Percentiles rank a stretch among this genome's conserved stretches.
Conservation (phyloP, 2,888 invertebrate species). For the Megaustenia siamemsis region DNA sequence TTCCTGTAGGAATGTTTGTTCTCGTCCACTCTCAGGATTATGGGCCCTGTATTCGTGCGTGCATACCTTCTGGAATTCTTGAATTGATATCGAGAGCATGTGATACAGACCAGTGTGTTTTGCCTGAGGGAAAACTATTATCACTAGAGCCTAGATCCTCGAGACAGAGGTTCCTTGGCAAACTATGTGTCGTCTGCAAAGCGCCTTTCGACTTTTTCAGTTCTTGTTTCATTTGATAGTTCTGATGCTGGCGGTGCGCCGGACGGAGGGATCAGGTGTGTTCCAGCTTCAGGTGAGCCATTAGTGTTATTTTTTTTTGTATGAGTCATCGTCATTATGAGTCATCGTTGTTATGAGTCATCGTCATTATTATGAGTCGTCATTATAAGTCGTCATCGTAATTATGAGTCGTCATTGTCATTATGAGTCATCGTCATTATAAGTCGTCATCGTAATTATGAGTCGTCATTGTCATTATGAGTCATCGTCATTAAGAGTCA, state of each 20-base stretch:
- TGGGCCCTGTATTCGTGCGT: not conserved
- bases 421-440: no score
- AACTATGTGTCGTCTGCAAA: slow-evolving; percentile 50
- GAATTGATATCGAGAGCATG: slow-evolving; percentile 15
- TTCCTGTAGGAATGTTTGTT: slow-evolving; percentile 46
- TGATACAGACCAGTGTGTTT: slow-evolving; percentile 21
- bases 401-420: no score
- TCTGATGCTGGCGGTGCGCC: slow-evolving; percentile 34
- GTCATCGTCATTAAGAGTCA: no score
- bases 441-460: no score
- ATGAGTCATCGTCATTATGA: no score
- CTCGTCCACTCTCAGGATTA: not conserved
- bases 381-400: no score
- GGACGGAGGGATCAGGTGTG: slow-evolving; percentile 42
- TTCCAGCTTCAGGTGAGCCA: slow-evolving; percentile 52
- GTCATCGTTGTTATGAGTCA: no score
- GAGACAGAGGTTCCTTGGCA: slow-evolving; percentile 25
- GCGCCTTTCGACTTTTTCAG: slow-evolving; percentile 29
- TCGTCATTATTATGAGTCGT: no score
- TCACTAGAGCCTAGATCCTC: slow-evolving; percentile 22
- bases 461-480: no score
- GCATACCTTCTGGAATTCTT: slow-evolving; percentile 10
- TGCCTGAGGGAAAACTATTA: slow-evolving; percentile 19
- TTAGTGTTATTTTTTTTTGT: slow-evolving; percentile 52
- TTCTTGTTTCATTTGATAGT: slow-evolving; percentile 5